Evolutionary conservation across 2,888 invertebrate species (phyloP).

Genomic region (Ceratothoa steindachneri): DNA sequence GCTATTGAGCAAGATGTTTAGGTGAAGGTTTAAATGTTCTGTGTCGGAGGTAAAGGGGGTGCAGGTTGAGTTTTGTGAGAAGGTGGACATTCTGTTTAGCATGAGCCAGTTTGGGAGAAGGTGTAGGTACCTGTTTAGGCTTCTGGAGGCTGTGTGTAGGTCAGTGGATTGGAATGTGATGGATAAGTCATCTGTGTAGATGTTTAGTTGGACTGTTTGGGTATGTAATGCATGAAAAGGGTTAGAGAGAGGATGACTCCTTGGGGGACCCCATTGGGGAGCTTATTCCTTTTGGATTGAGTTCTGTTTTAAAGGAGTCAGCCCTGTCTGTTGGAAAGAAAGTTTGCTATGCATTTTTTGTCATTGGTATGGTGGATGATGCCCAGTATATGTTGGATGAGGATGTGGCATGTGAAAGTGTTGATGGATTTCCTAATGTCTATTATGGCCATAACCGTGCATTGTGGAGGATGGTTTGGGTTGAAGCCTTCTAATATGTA

Average conservation of each 20-base stretch:
- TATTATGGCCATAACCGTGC: not conserved
- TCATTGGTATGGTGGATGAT: not conserved
- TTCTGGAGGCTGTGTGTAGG: not conserved
- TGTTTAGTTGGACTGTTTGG: too few species aligned
- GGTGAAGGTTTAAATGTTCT: too few species aligned
- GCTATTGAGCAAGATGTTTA: too few species aligned
- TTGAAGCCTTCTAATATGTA: not conserved
- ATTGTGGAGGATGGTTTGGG: not conserved
- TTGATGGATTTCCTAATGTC: not conserved
- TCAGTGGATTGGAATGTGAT: not conserved
- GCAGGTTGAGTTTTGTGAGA: too few species aligned
- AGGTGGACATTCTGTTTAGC: not conserved
- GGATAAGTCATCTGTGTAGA: not conserved
- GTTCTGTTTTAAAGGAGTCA: not conserved
- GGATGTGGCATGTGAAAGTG: not conserved
- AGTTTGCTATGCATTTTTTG: not conserved
- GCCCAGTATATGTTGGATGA: not conserved
- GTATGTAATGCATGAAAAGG: not conserved
- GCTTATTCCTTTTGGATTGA: not conserved
- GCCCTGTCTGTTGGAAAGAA: not conserved
- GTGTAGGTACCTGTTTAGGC: not conserved
- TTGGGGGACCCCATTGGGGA: not conserved
- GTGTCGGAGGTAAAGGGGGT: too few species aligned
- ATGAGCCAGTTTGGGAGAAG: not conserved
- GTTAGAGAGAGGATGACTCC: not conserved